A percentile compares a stretch with the other conserved stretches of the same genome.
phyloP scores from a whole-genome alignment of 2,797 vertebrate species.

The Scleropages formosus region DNA sequence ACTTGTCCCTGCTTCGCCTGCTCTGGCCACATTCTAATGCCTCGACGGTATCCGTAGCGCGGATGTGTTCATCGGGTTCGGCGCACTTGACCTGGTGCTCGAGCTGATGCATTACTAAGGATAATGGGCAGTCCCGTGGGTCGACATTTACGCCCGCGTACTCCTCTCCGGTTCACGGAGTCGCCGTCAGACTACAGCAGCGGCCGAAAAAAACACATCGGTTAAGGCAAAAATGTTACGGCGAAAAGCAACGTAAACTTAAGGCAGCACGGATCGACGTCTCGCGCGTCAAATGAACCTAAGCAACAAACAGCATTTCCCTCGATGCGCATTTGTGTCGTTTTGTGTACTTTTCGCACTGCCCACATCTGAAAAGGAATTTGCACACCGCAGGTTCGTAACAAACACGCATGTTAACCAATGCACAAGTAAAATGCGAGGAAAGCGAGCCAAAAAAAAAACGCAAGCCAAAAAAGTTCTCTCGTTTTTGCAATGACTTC shows the following conservation, averaged over 20 bases:
- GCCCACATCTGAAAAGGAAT: constrained; percentile 56
- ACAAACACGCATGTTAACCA: constrained; percentile 46
- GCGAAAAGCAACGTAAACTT: constrained; percentile 84
- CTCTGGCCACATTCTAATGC: background rate
- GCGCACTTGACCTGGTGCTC: background rate
- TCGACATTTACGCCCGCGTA: background rate
- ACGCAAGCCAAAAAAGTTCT: constrained; percentile 33
- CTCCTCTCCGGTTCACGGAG: constrained; percentile 31
- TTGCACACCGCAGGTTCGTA: constrained; percentile 47
- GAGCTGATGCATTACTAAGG: background rate
- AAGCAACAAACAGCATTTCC: constrained; percentile 36
- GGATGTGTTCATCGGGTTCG: no score
- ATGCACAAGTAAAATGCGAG: constrained; percentile 47
- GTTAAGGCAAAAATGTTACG: constrained; percentile 91
- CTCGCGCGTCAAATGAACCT: constrained; percentile 63
- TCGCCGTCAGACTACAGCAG: constrained; percentile 47
- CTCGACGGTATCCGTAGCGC: no score
- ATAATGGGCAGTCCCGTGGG: background rate
- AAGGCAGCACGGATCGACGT: constrained; percentile 87
- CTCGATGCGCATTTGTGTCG: constrained; percentile 28
- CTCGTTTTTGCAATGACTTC: constrained; percentile 53
- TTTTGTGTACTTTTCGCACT: constrained; percentile 44
- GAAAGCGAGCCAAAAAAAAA: constrained; percentile 46
- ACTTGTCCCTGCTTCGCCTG: background rate
- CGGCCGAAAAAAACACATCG: constrained; percentile 48